Percentiles rank a stretch among this genome's conserved stretches.
Conservation (phyloP, 2,797 vertebrate genomes). For the Falco novaeseelandiae region DNA sequence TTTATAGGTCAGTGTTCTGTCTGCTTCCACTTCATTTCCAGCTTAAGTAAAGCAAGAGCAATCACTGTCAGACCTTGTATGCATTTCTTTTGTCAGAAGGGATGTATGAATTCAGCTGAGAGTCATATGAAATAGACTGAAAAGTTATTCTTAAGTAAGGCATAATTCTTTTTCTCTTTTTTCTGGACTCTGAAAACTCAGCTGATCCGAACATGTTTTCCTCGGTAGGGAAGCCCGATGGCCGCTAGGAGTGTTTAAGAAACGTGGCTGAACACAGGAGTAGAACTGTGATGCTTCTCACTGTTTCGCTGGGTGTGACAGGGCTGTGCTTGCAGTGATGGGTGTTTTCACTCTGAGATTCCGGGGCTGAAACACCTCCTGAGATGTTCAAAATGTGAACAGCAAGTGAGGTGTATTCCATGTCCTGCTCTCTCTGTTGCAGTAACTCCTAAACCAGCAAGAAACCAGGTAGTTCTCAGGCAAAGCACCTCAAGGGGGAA, state of each 20-base stretch:
- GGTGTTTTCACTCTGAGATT: neutral
- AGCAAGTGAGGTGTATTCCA: neutral
- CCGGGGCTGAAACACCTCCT: neutral
- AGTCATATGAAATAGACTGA: neutral
- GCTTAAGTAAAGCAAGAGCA: neutral
- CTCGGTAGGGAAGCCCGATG: neutral
- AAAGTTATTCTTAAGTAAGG: neutral
- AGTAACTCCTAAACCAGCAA: neutral
- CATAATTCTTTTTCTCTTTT: neutral
- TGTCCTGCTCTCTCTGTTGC: neutral
- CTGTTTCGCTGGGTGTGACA: neutral
- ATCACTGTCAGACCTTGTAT: neutral
- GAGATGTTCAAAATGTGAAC: neutral
- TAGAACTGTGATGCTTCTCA: neutral
- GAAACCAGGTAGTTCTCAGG: neutral
- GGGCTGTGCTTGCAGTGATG: neutral
- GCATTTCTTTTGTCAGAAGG: neutral
- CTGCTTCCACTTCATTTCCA: neutral
- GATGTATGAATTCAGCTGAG: neutral
- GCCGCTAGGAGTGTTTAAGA: neutral
- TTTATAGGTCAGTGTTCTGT: slow-evolving; percentile 16
- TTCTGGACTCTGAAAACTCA: neutral
- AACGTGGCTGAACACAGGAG: neutral
- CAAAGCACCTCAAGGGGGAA: neutral
- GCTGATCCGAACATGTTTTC: neutral